A percentile compares a stretch with the other conserved stretches of the same genome.
phyloP scores from a whole-genome alignment of 2,888 invertebrate species.

The Drosophila pegasa region DNA sequence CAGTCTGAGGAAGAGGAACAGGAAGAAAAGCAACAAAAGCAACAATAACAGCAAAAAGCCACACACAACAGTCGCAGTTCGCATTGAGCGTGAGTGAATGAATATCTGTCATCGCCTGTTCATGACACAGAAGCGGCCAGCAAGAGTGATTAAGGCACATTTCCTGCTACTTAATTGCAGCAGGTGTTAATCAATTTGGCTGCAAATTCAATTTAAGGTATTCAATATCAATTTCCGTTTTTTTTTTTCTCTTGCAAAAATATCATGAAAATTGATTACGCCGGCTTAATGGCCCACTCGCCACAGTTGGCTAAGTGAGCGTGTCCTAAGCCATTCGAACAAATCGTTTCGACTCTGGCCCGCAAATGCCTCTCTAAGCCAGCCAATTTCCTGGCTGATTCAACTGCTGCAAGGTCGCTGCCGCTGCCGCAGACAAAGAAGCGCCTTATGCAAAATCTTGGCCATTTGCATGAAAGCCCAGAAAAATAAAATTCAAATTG shows the following conservation, averaged over 20 bases:
- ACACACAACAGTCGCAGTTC: background rate
- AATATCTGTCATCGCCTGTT: background rate
- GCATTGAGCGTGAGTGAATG: background rate
- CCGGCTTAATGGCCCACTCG: conserved; percentile 40
- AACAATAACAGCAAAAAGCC: background rate
- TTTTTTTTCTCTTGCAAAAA: conserved; percentile 9
- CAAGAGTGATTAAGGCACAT: conserved; percentile 20
- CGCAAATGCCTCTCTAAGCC: conserved; percentile 47
- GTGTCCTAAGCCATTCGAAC: conserved; percentile 44
- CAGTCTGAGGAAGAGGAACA: conserved; percentile 32
- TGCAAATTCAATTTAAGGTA: conserved; percentile 55
- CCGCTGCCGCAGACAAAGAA: conserved; percentile 19
- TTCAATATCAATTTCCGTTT: conserved; percentile 59
- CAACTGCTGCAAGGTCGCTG: conserved; percentile 13
- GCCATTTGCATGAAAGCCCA: conserved; percentile 36
- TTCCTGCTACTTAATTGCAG: conserved; percentile 37
- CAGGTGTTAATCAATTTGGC: conserved; percentile 55
- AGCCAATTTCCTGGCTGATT: conserved; percentile 57
- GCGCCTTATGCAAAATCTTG: conserved; percentile 51
- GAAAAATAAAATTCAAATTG: background rate
- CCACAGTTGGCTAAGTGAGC: conserved; percentile 66
- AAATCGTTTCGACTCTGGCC: conserved; percentile 30
- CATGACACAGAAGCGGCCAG: conserved; percentile 7
- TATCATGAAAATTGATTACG: conserved; percentile 44
- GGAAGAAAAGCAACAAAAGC: conserved; percentile 1